Evolutionary conservation across 2,797 vertebrate species (phyloP).

Genomic region (Morus bassanus): DNA sequence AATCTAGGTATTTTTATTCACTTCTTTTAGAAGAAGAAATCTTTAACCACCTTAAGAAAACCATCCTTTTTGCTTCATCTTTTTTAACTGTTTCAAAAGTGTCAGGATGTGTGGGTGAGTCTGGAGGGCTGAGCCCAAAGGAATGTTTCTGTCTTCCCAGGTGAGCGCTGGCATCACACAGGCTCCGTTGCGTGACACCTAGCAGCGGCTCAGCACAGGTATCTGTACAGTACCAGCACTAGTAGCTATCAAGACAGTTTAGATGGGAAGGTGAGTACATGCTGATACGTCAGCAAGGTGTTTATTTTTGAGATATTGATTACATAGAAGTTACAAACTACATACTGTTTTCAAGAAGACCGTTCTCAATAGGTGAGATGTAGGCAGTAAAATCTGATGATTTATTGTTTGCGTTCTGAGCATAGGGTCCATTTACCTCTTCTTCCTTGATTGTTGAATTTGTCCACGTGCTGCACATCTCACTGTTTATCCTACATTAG

Average conservation of each 20-base stretch:
- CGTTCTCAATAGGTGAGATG: not conserved
- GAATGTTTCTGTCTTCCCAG: not conserved
- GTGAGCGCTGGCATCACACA: not conserved
- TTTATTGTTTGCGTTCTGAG: not conserved
- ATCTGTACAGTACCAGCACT: not conserved
- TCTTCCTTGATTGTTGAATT: not conserved
- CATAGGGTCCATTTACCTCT: not conserved
- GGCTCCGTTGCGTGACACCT: not conserved
- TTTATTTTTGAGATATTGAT: not conserved
- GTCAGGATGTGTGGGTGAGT: not conserved
- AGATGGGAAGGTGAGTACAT: not conserved
- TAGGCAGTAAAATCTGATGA: not conserved
- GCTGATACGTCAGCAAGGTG: not conserved
- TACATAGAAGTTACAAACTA: not conserved
- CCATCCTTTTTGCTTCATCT: not conserved
- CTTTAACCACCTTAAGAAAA: not conserved
- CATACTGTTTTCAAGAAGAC: not conserved
- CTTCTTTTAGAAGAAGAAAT: not conserved
- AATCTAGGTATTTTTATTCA: not conserved
- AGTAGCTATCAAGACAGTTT: not conserved
- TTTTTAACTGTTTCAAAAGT: not conserved
- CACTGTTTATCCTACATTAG: not conserved
- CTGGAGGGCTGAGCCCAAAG: not conserved
- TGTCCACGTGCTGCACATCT: not conserved
- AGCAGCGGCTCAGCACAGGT: not conserved